Evolutionary conservation across 1,140 invertebrate species (phyloP), one percentile per base, ranked within the genome.

Genomic region (Drosophila seguyi): DNA sequence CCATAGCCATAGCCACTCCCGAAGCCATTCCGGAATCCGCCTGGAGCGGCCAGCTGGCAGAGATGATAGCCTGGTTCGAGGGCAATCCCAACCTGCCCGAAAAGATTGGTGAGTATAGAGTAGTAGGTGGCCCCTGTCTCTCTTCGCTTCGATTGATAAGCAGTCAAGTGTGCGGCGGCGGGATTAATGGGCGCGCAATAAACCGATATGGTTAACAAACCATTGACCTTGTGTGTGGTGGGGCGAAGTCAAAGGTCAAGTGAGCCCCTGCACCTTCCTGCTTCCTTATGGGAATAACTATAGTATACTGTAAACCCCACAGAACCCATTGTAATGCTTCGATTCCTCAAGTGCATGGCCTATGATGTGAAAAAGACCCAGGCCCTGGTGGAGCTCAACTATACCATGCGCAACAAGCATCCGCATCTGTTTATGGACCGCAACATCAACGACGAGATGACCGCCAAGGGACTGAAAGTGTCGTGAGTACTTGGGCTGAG

Each of bases 341-440:
- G 91, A 0, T 92, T 92, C 48, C 62, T 92, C 10, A 92, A 88
- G 93, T 55, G 93, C 93, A 82, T 94, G 94, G 59, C 88, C 86
- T 53, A 86, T 63, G 94, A 94, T 73, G 65, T 95, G 10, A 94
- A 95, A 53, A 92, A 93, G 13, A 94, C 94, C 0, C 95, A 95
- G 90, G 86, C 91, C 10, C 94, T 95, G 56, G 94, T 96, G 61
- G 94, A 95, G 66, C 80, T 94, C 48, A 96, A 95, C 91, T 96
- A 95, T 78, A 95, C 93, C 14, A 91, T 96, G 57, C 93, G 95
- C 6, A 93, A 94, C 10, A 95, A 94, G 65, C 93, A 94, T 20
- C 94, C 95, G 0, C 95, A 96, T 82, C 93, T 96, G 55, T 96
- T 96, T 75, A 92, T 92, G 48, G 94, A 95, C 34, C 93, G 95